These are phyloP conservation scores for Coleophora flavipennella DNA, from an alignment of 2,888 invertebrate genomes.

Conservation along the genomic window DNA sequence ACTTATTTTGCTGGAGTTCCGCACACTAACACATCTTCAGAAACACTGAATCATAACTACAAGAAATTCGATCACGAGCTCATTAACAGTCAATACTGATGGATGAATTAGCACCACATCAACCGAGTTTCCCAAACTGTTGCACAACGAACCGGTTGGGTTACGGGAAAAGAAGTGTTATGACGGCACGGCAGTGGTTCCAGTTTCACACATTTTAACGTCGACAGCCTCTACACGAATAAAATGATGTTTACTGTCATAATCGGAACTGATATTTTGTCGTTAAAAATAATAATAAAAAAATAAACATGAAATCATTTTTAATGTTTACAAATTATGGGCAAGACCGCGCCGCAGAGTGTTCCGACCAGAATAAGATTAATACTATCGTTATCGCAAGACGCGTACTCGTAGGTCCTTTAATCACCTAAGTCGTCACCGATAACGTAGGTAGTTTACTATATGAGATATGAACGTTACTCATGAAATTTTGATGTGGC, in stretches of 20 bases:
- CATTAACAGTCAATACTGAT: constrained; percentile 39
- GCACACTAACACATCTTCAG: constrained; percentile 39
- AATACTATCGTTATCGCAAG: constrained; percentile 58
- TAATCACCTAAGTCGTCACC: constrained; percentile 60
- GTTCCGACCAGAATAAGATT: constrained; percentile 59
- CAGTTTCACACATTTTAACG: constrained; percentile 22
- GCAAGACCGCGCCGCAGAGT: constrained; percentile 42
- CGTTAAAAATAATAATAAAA: not conserved
- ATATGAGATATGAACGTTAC: constrained; percentile 28
- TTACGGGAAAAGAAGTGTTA: constrained; percentile 15
- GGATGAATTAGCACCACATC: constrained; percentile 40
- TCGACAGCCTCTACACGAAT: constrained; percentile 21
- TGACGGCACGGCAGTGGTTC: constrained; percentile 10
- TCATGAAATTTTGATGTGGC: constrained; percentile 33
- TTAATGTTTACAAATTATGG: not conserved
- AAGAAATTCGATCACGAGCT: constrained; percentile 39
- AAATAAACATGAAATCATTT: no score
- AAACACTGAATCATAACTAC: constrained; percentile 52
- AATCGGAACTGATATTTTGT: not conserved
- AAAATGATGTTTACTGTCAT: constrained; percentile 2
- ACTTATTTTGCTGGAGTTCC: constrained; percentile 18
- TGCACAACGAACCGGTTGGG: constrained; percentile 19
- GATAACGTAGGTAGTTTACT: constrained; percentile 35
- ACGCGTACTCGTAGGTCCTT: constrained; percentile 52
- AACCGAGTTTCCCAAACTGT: constrained; percentile 19